phyloP scores from a whole-genome alignment of 2,797 vertebrate genomes.

The Gymnocypris eckloni region DNA sequence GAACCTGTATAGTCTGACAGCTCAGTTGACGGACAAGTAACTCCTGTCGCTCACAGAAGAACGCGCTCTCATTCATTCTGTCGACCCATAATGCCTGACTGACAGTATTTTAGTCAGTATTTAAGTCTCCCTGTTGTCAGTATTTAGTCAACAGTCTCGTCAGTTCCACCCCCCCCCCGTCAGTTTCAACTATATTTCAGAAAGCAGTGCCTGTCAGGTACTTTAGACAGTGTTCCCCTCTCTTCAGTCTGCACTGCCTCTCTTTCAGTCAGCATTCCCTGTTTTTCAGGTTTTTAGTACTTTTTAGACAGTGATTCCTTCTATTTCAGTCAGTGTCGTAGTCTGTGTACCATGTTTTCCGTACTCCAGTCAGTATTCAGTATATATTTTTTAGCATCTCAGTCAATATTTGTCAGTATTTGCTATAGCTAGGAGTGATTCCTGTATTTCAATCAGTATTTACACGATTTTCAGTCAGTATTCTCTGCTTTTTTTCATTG shows the following conservation, averaged over 20 bases:
- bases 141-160: neutral
- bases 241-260: neutral
- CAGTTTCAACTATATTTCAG: neutral
- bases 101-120: neutral
- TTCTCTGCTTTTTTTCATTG: too few species aligned
- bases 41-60: neutral
- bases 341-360: neutral
- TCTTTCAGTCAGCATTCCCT: neutral
- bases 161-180: too few species aligned
- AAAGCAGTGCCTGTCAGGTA: neutral
- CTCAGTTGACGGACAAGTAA: slow-evolving; percentile 4
- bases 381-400: neutral
- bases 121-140: neutral
- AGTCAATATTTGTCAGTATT: neutral
- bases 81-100: neutral
- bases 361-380: neutral
- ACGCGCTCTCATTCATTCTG: slow-evolving; percentile 7
- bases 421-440: neutral
- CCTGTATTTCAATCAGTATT: neutral
- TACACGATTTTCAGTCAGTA: neutral
- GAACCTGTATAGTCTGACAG: neutral
- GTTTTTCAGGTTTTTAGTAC: neutral
- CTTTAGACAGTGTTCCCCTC: neutral
- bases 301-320: neutral
- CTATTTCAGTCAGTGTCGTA: neutral